phyloP scores from a whole-genome alignment of 2,797 vertebrate genomes.

The Clarias fuscus region DNA sequence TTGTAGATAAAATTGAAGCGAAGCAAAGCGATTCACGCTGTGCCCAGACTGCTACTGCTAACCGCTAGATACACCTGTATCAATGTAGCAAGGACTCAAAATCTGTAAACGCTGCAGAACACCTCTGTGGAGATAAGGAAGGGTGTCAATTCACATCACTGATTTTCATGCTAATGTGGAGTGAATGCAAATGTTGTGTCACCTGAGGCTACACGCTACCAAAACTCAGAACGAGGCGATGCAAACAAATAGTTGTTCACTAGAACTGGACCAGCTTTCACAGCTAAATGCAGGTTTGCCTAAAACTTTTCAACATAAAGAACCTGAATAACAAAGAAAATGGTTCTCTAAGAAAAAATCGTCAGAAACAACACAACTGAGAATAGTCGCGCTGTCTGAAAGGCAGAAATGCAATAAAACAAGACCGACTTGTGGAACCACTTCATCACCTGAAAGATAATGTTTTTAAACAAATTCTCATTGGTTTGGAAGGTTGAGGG shows the following conservation, averaged over 20 bases:
- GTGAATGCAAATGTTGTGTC: not conserved
- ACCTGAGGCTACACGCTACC: not conserved
- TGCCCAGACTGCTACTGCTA: not conserved
- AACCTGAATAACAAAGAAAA: too few species aligned
- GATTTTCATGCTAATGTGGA: not conserved
- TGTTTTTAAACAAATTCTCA: not conserved
- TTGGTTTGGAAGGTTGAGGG: not conserved
- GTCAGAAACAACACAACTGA: not conserved
- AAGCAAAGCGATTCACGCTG: not conserved
- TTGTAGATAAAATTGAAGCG: not conserved
- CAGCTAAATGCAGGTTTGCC: not conserved
- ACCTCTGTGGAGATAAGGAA: not conserved
- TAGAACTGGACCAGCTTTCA: not conserved
- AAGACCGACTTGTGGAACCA: not conserved
- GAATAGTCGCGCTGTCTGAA: not conserved
- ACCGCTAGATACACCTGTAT: not conserved
- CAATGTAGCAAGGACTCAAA: not conserved
- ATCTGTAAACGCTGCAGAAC: not conserved
- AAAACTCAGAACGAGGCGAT: not conserved
- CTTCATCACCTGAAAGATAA: not conserved
- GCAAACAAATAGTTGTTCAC: not conserved
- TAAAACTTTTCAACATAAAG: not conserved
- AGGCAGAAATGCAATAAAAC: not conserved
- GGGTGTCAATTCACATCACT: not conserved
- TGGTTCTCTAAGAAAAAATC: not conserved